Evolutionary conservation across 1,140 invertebrate genomes (phyloP), one percentile per base, ranked within the genome.

Genomic region (Frieseomelitta varia): DNA sequence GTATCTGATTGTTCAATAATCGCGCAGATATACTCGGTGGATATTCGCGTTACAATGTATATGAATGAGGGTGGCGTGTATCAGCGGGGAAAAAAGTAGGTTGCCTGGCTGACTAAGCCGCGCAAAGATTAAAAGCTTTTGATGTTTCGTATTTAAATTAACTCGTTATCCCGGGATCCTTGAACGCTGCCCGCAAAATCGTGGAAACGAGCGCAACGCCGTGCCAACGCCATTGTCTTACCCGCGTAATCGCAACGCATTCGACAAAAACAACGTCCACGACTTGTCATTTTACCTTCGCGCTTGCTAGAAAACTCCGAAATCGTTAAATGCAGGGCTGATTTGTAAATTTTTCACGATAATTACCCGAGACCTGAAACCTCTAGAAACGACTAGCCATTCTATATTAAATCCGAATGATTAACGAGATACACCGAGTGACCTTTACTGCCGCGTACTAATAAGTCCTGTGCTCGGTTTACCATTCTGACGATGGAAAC

Each of bases 121-220:
- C 73, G 79, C 82, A 86, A 85, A 89, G 85, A 89, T 89, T 90
- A 88, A 89, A 89, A 89, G 75, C 87, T 87, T 87, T 78, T 85
- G 88, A 90, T 90, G 88, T 90, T 89, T 90, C 73, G 88, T 90
- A 89, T 90, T 90, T 89, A 89, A 90, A 90, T 90, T 76, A 85
- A 89, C 85, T 89, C 79, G 87, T 89, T 89, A 89, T 86, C 78
- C 82, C 51, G 77, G 77, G 71, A 89, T 87, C 88, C 85, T 89
- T 87, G 88, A 87, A 27, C 61, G 79, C 21, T n/a, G 17, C 34
- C 56, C 75, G 61, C 77, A 77, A 89, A 88, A 88, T 86, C 68
- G 84, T 71, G 79, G 55, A 61, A 65, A 74, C n/a, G 56, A 53
- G 39, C 79, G 14, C 56, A 47, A 15, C 69, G 17, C 56, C 6